These are phyloP conservation scores for Myoxocephalus aenaeus DNA, from an alignment of 2,797 vertebrate genomes.

Conservation along the genomic window DNA sequence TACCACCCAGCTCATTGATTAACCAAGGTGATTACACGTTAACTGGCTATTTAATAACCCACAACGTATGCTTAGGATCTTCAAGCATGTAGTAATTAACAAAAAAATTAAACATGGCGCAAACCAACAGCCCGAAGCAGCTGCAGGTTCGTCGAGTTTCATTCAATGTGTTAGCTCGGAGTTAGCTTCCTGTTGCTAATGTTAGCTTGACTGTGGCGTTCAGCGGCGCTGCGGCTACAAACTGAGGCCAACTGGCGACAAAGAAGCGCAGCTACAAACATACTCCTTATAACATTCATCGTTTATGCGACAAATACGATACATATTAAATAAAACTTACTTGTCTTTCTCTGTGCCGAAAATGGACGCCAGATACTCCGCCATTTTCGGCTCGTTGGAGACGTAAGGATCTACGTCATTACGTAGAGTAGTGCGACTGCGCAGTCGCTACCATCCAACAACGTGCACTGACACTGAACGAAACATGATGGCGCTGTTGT, in stretches of 20 bases:
- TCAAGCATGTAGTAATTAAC: accelerated
- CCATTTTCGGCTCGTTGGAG: conserved; percentile 90
- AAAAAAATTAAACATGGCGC: too few species aligned
- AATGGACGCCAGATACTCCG: conserved; percentile 98
- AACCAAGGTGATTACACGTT: background rate
- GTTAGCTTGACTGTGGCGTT: background rate
- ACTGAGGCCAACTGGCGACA: accelerated
- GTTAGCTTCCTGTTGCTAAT: conserved; percentile 65
- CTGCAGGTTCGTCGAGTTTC: conserved; percentile 57
- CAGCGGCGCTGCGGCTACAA: background rate
- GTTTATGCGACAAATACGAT: accelerated
- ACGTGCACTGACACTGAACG: background rate
- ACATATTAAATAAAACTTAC: conserved; percentile 83
- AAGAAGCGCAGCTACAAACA: background rate
- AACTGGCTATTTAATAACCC: accelerated
- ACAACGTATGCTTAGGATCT: accelerated
- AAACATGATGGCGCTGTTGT: conserved; percentile 36
- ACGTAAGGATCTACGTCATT: conserved; percentile 60
- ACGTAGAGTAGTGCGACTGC: conserved; percentile 35
- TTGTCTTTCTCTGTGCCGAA: conserved; percentile 99
- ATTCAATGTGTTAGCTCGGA: conserved; percentile 74
- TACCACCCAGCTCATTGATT: conserved; percentile 7
- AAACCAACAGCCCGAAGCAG: background rate
- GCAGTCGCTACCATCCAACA: background rate
- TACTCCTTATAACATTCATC: accelerated